These are phyloP conservation scores for Drosophila lacicola DNA, from an alignment of 2,888 invertebrate species.

Conservation along the genomic window DNA sequence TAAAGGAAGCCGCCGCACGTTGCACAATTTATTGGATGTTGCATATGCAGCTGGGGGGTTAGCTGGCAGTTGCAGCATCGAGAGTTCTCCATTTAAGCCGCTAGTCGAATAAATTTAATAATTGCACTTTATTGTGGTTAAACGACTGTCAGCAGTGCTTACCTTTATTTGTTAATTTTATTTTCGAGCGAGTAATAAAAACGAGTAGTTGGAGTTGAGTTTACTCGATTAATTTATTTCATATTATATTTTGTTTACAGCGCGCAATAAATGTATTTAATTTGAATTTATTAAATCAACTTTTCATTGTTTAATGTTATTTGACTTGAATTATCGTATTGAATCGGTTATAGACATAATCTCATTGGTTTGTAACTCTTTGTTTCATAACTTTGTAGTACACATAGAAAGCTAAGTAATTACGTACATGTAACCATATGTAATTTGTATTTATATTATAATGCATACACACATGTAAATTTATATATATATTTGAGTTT, in stretches of 20 bases:
- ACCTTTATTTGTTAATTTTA: slow-evolving; percentile 30
- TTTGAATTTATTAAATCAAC: slow-evolving; percentile 17
- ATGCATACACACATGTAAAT: slow-evolving; percentile 9
- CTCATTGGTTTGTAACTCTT: slow-evolving; percentile 2
- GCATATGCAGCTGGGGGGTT: too few relatives aligned
- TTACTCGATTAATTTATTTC: slow-evolving; percentile 21
- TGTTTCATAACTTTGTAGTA: slow-evolving; percentile 37
- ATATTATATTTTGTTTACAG: slow-evolving; percentile 40
- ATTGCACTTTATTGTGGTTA: slow-evolving; percentile 1
- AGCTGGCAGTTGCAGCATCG: not conserved
- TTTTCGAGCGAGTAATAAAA: slow-evolving; percentile 12
- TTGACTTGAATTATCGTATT: slow-evolving; percentile 20
- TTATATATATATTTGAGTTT: slow-evolving; percentile 18
- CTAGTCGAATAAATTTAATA: not conserved
- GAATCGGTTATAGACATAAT: slow-evolving; percentile 14
- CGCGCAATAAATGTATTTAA: slow-evolving; percentile 41
- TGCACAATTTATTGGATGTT: not conserved
- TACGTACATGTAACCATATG: slow-evolving; percentile 50
- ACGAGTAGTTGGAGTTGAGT: not conserved
- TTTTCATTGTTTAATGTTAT: slow-evolving; percentile 7
- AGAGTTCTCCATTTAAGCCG: not conserved
- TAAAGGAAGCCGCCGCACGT: not conserved
- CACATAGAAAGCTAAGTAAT: slow-evolving; percentile 53
- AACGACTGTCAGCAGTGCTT: slow-evolving; percentile 13
- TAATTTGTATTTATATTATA: slow-evolving; percentile 8